Conservation (phyloP, 2,888 invertebrate species). For the Agrochola lota region DNA sequence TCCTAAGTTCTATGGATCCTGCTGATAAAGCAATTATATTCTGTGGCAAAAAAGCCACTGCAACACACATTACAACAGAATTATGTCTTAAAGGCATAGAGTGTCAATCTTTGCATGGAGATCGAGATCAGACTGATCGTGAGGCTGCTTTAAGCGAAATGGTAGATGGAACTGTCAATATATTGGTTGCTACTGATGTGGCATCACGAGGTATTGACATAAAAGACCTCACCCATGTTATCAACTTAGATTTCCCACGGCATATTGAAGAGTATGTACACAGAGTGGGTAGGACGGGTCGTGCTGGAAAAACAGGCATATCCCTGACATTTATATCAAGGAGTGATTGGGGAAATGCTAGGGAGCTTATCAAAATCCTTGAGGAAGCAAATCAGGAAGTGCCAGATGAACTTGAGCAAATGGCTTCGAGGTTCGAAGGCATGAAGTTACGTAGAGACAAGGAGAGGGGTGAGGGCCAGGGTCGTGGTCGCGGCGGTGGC, state of each 20-base stretch:
- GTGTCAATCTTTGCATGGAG: slow-evolving; percentile 97
- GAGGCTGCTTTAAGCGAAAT: slow-evolving; percentile 96
- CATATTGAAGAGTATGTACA: slow-evolving; percentile 99
- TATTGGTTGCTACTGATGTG: slow-evolving; percentile 98
- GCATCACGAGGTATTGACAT: slow-evolving; percentile 98
- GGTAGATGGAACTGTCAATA: slow-evolving; percentile 93
- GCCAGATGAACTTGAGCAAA: slow-evolving; percentile 93
- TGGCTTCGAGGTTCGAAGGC: slow-evolving; percentile 94
- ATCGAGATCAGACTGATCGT: slow-evolving; percentile 94
- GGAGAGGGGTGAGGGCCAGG: slow-evolving; percentile 86
- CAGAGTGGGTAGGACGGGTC: slow-evolving; percentile 98
- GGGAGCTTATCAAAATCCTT: slow-evolving; percentile 95
- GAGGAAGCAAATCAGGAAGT: slow-evolving; percentile 96
- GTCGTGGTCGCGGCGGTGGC: slow-evolving; percentile 79
- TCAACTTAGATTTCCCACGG: slow-evolving; percentile 98
- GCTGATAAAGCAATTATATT: slow-evolving; percentile 97
- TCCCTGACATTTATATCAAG: slow-evolving; percentile 95
- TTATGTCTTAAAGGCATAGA: slow-evolving; percentile 92
- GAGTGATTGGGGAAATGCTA: slow-evolving; percentile 95
- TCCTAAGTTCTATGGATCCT: slow-evolving; percentile 92
- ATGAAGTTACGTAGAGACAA: slow-evolving; percentile 92
- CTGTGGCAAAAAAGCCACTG: slow-evolving; percentile 96
- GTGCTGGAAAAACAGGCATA: slow-evolving; percentile 96
- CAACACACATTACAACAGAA: slow-evolving; percentile 95
- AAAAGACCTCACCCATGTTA: slow-evolving; percentile 96